Evolutionary conservation across 2,888 invertebrate species (phyloP).

Genomic region (Podabrus alpinus): DNA sequence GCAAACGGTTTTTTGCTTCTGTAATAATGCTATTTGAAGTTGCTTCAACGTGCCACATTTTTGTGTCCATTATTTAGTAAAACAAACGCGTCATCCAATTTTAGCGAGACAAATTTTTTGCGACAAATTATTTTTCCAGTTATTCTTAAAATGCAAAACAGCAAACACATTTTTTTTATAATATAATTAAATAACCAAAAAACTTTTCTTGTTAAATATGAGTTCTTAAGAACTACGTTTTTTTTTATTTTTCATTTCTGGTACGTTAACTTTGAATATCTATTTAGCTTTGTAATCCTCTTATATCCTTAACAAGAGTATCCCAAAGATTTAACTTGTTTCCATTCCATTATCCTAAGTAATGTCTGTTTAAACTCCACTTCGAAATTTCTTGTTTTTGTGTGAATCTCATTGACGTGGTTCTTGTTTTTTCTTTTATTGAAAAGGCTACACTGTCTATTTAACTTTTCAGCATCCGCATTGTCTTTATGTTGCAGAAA

Average conservation of each 20-base stretch:
- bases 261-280: not conserved
- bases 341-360: not conserved
- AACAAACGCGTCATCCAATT: not conserved
- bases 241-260: not conserved
- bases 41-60: not conserved
- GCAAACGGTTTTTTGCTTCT: slow-evolving; percentile 14
- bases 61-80: not conserved
- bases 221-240: not conserved
- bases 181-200: not conserved
- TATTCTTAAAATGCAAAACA: not conserved
- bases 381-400: not conserved
- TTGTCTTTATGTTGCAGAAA: not conserved
- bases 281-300: not conserved
- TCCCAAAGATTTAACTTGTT: not conserved
- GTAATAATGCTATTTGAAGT: not conserved
- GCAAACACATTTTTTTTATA: not conserved
- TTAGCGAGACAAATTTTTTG: not conserved
- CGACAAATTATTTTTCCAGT: not conserved
- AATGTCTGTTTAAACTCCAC: not conserved
- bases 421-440: not conserved
- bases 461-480: not conserved
- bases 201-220: not conserved
- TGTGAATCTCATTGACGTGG: not conserved
- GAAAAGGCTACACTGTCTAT: not conserved
- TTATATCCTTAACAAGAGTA: not conserved